Conservation (phyloP, 2,113 vertebrate species). For the Pseudonaja textilis region DNA sequence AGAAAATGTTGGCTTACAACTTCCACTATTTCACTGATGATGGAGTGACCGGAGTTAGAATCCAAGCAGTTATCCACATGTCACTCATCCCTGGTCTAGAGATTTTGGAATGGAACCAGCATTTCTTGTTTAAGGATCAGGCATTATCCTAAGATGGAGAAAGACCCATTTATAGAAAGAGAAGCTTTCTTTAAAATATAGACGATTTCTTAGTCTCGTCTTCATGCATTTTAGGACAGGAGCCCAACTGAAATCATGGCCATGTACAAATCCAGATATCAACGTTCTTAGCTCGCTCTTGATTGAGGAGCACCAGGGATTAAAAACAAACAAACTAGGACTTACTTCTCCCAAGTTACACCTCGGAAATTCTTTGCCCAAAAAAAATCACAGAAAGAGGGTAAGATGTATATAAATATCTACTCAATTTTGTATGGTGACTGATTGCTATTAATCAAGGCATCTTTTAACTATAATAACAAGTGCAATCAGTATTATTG, state of each 20-base stretch:
- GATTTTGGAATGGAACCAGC: no score
- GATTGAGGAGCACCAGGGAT: neutral
- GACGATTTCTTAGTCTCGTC: neutral
- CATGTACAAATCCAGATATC: neutral
- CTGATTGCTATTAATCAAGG: slow-evolving; percentile 33
- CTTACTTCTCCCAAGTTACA: neutral
- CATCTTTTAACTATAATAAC: neutral
- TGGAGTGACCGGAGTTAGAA: no score
- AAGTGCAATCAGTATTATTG: neutral
- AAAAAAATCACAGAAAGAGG: neutral
- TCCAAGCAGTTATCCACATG: no score
- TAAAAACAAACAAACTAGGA: neutral
- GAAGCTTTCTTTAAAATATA: no score
- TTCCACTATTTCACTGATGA: no score
- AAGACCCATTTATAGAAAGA: no score
- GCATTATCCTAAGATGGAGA: no score
- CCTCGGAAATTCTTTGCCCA: neutral
- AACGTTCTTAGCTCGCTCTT: neutral
- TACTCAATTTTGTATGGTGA: neutral
- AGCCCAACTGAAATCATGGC: neutral
- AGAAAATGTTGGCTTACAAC: no score
- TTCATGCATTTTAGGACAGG: neutral
- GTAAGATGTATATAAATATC: neutral
- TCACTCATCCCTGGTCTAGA: no score
- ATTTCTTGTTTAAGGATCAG: no score